Evolutionary conservation across 2,797 vertebrate species (phyloP).

Genomic region (Aselliscus stoliczkanus): DNA sequence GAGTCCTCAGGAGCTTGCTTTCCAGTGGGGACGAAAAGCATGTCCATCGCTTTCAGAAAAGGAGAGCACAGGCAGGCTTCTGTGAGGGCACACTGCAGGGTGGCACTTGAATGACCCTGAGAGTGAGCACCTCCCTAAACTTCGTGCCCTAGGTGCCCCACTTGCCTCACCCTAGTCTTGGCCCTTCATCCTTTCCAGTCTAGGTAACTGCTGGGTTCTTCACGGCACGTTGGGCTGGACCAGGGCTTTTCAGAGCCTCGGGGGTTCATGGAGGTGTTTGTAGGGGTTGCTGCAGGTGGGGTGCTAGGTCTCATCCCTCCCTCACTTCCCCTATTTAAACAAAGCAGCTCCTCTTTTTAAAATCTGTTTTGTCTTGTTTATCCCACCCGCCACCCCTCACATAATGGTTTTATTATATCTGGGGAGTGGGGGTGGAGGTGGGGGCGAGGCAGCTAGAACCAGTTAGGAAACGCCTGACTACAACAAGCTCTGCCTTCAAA

Average conservation of each 20-base stretch:
- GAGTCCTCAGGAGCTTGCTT: neutral
- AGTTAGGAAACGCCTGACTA: neutral
- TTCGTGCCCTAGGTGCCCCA: neutral
- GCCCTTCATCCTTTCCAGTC: neutral
- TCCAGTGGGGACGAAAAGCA: neutral
- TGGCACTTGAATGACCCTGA: neutral
- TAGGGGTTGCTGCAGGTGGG: neutral
- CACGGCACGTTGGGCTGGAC: neutral
- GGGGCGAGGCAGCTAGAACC: neutral
- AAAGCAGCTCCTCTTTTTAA: neutral
- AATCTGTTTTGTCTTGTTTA: neutral
- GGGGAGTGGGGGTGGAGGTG: rapidly evolving
- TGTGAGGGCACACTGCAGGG: neutral
- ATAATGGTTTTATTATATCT: neutral
- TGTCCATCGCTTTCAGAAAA: neutral
- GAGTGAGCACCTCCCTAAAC: neutral
- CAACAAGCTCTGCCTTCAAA: neutral
- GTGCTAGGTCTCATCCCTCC: too few species aligned
- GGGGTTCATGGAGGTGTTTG: neutral
- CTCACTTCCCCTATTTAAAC: neutral
- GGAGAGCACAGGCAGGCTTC: neutral
- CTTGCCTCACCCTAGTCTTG: neutral
- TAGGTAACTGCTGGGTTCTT: neutral
- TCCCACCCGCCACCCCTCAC: neutral
- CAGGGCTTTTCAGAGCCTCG: neutral